Base-by-base conservation (phyloP, 2,113 vertebrate species). In the Pithys albifrons region DNA sequence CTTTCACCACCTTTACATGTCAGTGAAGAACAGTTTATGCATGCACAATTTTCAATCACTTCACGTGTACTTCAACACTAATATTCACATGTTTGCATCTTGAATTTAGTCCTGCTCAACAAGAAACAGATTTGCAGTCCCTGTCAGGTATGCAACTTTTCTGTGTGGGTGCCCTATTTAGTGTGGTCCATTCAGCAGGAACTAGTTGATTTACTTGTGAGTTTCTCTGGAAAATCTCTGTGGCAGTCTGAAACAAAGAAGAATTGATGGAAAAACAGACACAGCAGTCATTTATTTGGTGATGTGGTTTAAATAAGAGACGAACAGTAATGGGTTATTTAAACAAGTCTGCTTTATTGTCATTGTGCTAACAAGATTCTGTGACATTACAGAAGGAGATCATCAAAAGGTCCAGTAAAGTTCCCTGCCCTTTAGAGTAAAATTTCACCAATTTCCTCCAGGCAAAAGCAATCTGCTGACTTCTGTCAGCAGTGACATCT, bases 261-360 rank as follows among this genome's bases (percentile, higher is more conserved):
- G 70, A 65, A 90, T 87, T 96, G 86, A 96, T 54, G 28, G 72
- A 77, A 91, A 96, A 72, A 82, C 66, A 96, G 94, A 89, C 76
- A 81, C 39, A 96, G 79, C 66, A 92, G 59, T 88, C 92, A 59
- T 70, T 95, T 96, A 76, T 88, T 92, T 91, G 86, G 45, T 79
- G 66, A 89, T 92, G 51, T 75, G 74, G 69, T 83, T 85, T 91
- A 92, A 94, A 90, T 95, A 67, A 76, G 89, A 96, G 90, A 73
- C 0, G 16, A 96, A 82, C 39, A 73, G 59, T 66, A 94, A 91
- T 67, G 80, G 66, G 76, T 92, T 91, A 95, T 85, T 96, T 87
- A 85, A 96, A 96, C 96, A 96, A 96, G 39, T 31, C 57, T 81
- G 41, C 55, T 89, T 97, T 91, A 95, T 91, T 87, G 75, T 95